These are phyloP conservation scores for Mellilla xanthometata DNA, from an alignment of 2,888 invertebrate genomes.

Conservation along the genomic window DNA sequence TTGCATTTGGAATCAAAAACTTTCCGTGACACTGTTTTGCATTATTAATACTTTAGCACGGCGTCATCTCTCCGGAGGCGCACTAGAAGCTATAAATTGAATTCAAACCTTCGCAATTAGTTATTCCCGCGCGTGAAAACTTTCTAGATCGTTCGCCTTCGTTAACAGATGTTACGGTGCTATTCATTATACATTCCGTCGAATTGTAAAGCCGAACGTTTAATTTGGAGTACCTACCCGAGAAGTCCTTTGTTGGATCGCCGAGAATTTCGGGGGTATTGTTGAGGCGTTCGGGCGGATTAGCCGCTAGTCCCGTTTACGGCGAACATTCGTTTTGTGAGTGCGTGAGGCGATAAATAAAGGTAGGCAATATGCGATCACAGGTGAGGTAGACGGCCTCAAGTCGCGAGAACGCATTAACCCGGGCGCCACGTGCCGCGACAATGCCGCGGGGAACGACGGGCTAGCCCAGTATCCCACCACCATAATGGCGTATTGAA, in stretches of 20 bases:
- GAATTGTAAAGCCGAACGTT: slow-evolving; percentile 81
- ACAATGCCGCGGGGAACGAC: slow-evolving; percentile 39
- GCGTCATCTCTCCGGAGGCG: slow-evolving; percentile 78
- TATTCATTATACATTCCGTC: slow-evolving; percentile 83
- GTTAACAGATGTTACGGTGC: slow-evolving; percentile 83
- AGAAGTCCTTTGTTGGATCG: slow-evolving; percentile 76
- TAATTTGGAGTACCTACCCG: slow-evolving; percentile 80
- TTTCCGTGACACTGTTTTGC: slow-evolving; percentile 83
- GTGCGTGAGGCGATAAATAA: slow-evolving; percentile 64
- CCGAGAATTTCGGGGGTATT: slow-evolving; percentile 48
- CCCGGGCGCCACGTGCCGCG: slow-evolving; percentile 40
- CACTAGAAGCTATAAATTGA: slow-evolving; percentile 82
- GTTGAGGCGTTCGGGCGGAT: slow-evolving; percentile 61
- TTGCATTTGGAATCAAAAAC: slow-evolving; percentile 81
- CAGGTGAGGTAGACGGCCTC: slow-evolving; percentile 35
- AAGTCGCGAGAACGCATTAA: slow-evolving; percentile 41
- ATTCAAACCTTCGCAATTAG: slow-evolving; percentile 83
- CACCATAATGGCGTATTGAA: slow-evolving; percentile 47
- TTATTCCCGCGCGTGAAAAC: slow-evolving; percentile 83
- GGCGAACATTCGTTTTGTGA: slow-evolving; percentile 57
- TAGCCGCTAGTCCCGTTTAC: slow-evolving; percentile 62
- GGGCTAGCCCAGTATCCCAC: slow-evolving; percentile 31
- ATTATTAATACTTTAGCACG: slow-evolving; percentile 80
- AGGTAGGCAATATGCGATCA: slow-evolving; percentile 52
- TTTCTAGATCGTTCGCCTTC: slow-evolving; percentile 82